Evolutionary conservation across 92 coral and sea anemone species (phyloP), one percentile per base, ranked within the genome.

Genomic region (Phenganax marumi): DNA sequence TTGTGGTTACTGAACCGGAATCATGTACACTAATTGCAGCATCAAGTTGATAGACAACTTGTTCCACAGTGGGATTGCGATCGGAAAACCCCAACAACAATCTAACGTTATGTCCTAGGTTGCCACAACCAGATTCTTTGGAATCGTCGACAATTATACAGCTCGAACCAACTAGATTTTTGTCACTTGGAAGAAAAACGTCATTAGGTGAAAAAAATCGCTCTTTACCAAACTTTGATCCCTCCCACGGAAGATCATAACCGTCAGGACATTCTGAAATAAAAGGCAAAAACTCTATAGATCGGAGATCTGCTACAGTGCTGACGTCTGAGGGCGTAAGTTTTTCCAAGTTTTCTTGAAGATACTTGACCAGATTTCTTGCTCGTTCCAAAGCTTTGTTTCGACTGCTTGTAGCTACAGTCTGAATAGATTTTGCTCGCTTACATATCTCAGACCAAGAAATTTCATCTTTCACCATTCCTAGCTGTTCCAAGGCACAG

Each of bases 361-460:
- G 88, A 77, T 93, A 93, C 77, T 76, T 90, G 21, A 94, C 63
- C 39, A 94, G 72, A 71, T 81, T 89, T 75, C 84, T 82, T 26
- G 89, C 82, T 80, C 96, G 73, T 81, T 81, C 88, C 68, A 83
- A 24, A 24, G 90, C 97, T 64, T 86, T 88, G 57, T 84, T 83
- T 50, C 58, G 68, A 73, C 85, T 81, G 55, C 73, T 76, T 50
- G 80, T 85, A 50, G 90, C 88, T 76, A 94, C 62, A 69, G 85
- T 56, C 52, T 82, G 83, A 62, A 93, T 76, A 14, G 93, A 89
- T 12, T 70, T 86, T 63, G 94, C 93, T 75, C 98, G 89, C 74
- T 90, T 97, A 66, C 97, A 94, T 60, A 94, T 94, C 12, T 83
- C 86, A 72, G 90, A 84, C 98, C 98, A 94, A 9, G 97, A 81